Conservation (phyloP, 2,888 invertebrate species). For the Hydriomena furcata region DNA sequence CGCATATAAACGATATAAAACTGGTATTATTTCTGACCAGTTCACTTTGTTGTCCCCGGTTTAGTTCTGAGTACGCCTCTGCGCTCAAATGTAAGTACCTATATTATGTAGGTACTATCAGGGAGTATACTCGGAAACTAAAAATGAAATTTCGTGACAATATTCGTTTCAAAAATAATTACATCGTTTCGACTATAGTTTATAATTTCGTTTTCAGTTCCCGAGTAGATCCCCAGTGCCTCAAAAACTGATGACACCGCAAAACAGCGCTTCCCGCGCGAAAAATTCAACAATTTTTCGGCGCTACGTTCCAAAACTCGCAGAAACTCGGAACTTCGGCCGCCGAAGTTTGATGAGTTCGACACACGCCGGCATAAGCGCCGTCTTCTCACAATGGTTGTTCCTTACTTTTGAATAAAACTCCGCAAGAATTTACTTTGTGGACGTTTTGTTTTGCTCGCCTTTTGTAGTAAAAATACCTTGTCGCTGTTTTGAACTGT, state of each 20-base stretch:
- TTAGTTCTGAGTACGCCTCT: constrained; percentile 13
- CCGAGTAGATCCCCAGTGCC: no score
- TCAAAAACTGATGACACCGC: constrained; percentile 26
- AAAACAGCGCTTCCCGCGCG: constrained; percentile 35
- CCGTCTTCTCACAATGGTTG: constrained; percentile 57
- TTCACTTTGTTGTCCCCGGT: neutral
- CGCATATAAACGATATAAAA: no score
- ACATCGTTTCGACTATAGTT: no score
- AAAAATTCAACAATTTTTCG: constrained; percentile 54
- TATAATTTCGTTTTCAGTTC: no score
- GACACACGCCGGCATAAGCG: constrained; percentile 59
- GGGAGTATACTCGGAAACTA: no score
- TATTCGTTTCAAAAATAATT: no score
- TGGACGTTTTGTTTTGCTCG: constrained; percentile 42
- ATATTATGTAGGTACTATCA: no score
- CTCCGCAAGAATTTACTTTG: constrained; percentile 49
- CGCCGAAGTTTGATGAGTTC: constrained; percentile 70
- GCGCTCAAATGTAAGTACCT: constrained; percentile 1
- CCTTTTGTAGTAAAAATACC: constrained; percentile 30
- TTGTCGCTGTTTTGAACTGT: constrained; percentile 37
- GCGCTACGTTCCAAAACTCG: constrained; percentile 47
- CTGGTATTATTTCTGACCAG: neutral
- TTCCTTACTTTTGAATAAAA: constrained; percentile 55
- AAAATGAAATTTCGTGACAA: no score
- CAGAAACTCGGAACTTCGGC: constrained; percentile 39